Evolutionary conservation across 2,797 vertebrate species (phyloP).

Genomic region (Brotula barbata): DNA sequence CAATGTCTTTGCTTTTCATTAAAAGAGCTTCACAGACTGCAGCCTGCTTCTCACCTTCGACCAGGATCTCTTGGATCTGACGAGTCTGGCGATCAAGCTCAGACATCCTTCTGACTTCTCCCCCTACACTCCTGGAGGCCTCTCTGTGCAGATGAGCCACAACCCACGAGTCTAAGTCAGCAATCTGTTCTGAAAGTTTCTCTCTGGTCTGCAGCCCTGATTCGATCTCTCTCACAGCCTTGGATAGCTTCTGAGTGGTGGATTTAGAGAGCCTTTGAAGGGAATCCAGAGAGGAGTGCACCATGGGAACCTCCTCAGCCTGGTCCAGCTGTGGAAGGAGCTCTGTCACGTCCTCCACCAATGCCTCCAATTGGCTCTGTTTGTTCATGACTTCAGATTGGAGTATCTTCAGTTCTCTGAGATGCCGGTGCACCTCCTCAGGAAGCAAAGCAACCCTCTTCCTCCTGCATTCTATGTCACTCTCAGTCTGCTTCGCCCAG

Average conservation of each 20-base stretch:
- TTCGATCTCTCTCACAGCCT: conserved; percentile 82
- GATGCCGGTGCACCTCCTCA: conserved; percentile 83
- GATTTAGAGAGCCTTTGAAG: conserved; percentile 81
- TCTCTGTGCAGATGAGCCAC: conserved; percentile 69
- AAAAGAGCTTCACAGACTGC: conserved; percentile 76
- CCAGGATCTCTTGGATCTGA: conserved; percentile 74
- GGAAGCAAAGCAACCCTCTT: conserved; percentile 83
- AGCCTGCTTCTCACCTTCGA: conserved; percentile 78
- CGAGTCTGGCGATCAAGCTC: conserved; percentile 71
- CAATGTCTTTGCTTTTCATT: conserved; percentile 76
- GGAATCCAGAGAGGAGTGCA: conserved; percentile 74
- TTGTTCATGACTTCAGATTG: conserved; percentile 79
- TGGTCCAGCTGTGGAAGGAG: conserved; percentile 73
- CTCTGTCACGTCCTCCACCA: conserved; percentile 79
- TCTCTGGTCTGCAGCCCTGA: conserved; percentile 84
- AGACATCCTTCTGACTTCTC: conserved; percentile 49
- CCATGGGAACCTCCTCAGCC: conserved; percentile 65
- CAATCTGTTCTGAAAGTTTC: conserved; percentile 80
- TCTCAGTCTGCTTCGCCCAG: conserved; percentile 83
- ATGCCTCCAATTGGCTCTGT: conserved; percentile 74
- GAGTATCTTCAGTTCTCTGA: conserved; percentile 81
- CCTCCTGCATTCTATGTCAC: conserved; percentile 70
- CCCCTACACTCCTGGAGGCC: conserved; percentile 54
- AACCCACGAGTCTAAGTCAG: conserved; percentile 82
- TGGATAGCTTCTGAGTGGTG: conserved; percentile 78